Evolutionary conservation across 2,888 invertebrate species (phyloP).

Genomic region (Drosophila niveifrons): DNA sequence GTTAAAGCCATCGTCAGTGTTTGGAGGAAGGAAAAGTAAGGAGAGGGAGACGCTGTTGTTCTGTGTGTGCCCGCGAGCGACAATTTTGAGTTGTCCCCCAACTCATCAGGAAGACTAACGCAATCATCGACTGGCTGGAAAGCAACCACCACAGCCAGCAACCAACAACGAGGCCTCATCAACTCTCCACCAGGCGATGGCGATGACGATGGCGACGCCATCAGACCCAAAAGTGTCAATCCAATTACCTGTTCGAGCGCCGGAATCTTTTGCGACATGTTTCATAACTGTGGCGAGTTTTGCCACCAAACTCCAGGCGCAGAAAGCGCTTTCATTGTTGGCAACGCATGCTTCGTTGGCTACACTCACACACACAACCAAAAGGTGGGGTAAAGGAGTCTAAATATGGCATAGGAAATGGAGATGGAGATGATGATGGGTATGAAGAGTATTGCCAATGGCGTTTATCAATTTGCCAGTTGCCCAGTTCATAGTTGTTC

Average conservation of each 20-base stretch:
- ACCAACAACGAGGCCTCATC: constrained; percentile 67
- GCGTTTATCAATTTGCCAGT: constrained; percentile 78
- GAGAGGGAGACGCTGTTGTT: not conserved
- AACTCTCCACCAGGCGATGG: constrained; percentile 56
- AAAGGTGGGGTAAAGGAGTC: not conserved
- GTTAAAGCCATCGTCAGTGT: constrained; percentile 47
- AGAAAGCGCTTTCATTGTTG: constrained; percentile 38
- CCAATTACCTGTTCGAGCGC: constrained; percentile 83
- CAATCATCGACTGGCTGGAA: constrained; percentile 72
- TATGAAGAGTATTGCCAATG: constrained; percentile 69
- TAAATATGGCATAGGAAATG: not conserved
- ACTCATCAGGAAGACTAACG: constrained; percentile 75
- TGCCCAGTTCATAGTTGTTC: constrained; percentile 10
- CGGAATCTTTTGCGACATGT: constrained; percentile 83
- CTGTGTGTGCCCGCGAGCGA: constrained; percentile 66
- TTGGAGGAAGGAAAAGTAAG: not conserved
- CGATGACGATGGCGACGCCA: constrained; percentile 18
- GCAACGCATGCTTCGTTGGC: constrained; percentile 69
- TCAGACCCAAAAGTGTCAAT: constrained; percentile 83
- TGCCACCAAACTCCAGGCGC: constrained; percentile 29
- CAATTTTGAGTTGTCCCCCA: constrained; percentile 55
- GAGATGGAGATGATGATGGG: not conserved
- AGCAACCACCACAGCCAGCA: constrained; percentile 59
- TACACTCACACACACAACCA: constrained; percentile 31
- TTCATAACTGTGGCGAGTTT: constrained; percentile 69